Percentiles rank a stretch among this genome's conserved stretches.
Evolutionary conservation across 1,140 invertebrate genomes (phyloP).

Genomic region (Berghia stephanieae): DNA sequence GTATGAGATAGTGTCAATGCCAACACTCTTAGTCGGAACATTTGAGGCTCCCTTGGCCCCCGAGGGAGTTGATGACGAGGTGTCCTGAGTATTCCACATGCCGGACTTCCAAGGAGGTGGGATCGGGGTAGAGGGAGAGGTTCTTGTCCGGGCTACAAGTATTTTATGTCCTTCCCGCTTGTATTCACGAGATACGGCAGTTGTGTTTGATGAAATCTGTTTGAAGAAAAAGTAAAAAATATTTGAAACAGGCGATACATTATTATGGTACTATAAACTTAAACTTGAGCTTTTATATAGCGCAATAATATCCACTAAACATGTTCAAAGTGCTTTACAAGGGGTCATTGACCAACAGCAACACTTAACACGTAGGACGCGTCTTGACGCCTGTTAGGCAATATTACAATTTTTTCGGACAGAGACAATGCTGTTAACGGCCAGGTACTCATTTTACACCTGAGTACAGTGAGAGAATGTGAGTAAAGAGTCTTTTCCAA

Average conservation of each 20-base stretch:
- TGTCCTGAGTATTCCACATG: constrained; percentile 25
- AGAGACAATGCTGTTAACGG: no score
- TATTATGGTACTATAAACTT: no score
- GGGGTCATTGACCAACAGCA: background rate
- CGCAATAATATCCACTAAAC: background rate
- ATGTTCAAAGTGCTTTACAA: background rate
- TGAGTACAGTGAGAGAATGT: no score
- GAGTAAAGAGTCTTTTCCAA: no score
- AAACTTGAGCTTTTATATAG: background rate
- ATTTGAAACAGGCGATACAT: no score
- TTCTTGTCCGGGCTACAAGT: constrained; percentile 32
- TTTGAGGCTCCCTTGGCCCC: background rate
- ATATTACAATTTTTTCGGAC: no score
- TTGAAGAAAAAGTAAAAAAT: constrained; percentile 5
- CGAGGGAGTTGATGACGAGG: background rate
- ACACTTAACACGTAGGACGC: background rate
- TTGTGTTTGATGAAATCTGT: constrained; percentile 54
- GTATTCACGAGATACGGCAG: constrained; percentile 34
- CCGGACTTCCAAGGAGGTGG: constrained; percentile 29
- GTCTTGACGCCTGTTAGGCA: no score
- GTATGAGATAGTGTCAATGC: no score
- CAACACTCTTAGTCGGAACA: constrained; percentile 8
- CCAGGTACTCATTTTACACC: no score
- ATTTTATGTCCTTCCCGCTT: constrained; percentile 26
- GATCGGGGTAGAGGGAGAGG: constrained; percentile 33